A percentile compares a stretch with the other conserved stretches of the same genome.
Evolutionary conservation across 2,797 vertebrate genomes (phyloP).

Genomic region (Nyctalus aviator): DNA sequence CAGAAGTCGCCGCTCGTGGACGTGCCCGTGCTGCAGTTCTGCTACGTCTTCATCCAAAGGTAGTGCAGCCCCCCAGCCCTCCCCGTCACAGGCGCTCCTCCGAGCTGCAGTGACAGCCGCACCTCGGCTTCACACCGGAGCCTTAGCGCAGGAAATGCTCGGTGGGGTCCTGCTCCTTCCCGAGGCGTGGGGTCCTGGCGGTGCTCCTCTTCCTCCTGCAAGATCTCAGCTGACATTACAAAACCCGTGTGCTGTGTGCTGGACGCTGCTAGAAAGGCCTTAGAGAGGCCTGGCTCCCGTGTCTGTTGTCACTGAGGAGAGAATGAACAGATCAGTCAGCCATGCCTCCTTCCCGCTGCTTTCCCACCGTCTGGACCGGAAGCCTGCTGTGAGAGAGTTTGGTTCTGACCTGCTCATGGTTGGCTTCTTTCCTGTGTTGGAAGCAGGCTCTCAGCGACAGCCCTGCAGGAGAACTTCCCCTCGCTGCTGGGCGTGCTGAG

Average conservation of each 20-base stretch:
- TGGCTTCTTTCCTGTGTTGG: neutral
- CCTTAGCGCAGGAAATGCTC: neutral
- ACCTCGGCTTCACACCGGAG: neutral
- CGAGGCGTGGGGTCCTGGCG: neutral
- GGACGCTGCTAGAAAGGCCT: neutral
- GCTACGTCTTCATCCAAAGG: slow-evolving; percentile 95
- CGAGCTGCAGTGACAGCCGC: rapidly evolving
- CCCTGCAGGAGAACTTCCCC: slow-evolving; percentile 94
- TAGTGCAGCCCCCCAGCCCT: slow-evolving; percentile 74
- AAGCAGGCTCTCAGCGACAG: slow-evolving; percentile 90
- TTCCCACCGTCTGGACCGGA: neutral
- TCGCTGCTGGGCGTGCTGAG: slow-evolving; percentile 92
- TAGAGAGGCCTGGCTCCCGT: neutral
- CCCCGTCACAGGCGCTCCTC: no score
- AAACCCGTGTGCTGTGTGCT: rapidly evolving
- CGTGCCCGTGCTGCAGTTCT: slow-evolving; percentile 96
- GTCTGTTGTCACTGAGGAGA: neutral
- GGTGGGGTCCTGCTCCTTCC: no score
- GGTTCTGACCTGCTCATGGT: neutral
- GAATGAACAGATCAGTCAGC: neutral
- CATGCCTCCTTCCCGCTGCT: rapidly evolving
- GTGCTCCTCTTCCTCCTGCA: neutral
- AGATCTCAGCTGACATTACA: neutral
- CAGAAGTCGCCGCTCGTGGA: slow-evolving; percentile 93
- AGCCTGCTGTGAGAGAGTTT: neutral